Percentiles rank a stretch among this genome's conserved stretches.
Conservation (phyloP, 1,140 invertebrate species). For the Neuroterus valhalla region DNA sequence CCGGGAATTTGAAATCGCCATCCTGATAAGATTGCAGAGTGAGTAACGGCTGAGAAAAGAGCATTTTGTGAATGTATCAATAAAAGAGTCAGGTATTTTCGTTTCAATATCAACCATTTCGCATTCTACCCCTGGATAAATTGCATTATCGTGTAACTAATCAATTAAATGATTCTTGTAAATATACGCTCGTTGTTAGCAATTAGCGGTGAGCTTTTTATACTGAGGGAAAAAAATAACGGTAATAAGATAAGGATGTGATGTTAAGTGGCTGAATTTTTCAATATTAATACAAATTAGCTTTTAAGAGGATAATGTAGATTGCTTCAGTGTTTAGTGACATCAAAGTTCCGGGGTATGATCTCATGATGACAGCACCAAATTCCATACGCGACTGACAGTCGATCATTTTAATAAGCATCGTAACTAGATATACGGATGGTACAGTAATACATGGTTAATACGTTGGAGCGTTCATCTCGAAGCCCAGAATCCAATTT, state of each 20-base stretch:
- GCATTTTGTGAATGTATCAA: no score
- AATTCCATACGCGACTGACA: conserved; percentile 48
- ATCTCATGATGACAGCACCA: conserved; percentile 46
- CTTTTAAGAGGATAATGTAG: not conserved
- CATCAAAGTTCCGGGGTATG: conserved; percentile 39
- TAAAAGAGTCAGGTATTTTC: not conserved
- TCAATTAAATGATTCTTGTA: conserved; percentile 4
- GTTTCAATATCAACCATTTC: not conserved
- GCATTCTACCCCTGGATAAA: not conserved
- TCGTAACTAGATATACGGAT: conserved; percentile 22
- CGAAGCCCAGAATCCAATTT: conserved; percentile 37
- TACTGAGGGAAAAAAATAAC: not conserved
- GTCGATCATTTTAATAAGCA: conserved; percentile 46
- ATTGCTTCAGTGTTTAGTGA: conserved; percentile 15
- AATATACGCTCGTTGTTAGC: not conserved
- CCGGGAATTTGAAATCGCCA: no score
- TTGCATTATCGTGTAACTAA: conserved; percentile 16
- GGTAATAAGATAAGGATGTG: not conserved
- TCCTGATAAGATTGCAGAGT: no score
- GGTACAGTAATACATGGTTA: no score
- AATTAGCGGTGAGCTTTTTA: not conserved
- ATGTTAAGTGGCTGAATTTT: not conserved
- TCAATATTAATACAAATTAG: not conserved
- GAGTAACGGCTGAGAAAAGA: no score
- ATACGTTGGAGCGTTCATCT: conserved; percentile 17